phyloP scores from a whole-genome alignment of 2,113 vertebrate genomes.

The Sceloporus undulatus region DNA sequence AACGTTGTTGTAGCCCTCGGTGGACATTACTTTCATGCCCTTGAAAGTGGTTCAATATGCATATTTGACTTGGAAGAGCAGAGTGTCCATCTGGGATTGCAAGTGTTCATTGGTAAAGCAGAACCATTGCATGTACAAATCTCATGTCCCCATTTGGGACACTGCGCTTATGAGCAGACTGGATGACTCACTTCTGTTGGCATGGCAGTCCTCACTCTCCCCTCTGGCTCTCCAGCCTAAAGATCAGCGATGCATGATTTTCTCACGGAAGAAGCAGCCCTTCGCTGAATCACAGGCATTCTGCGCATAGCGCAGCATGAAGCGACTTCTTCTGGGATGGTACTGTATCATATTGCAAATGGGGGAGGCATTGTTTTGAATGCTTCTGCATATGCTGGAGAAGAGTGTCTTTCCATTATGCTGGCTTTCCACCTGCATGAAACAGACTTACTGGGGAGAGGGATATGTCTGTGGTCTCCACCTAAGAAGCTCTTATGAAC shows the following conservation, averaged over 20 bases:
- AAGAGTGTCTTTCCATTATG: background rate
- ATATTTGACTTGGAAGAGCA: background rate
- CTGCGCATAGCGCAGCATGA: no score
- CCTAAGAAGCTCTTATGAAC: background rate
- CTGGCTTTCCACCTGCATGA: background rate
- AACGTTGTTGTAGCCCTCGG: no score
- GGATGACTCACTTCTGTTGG: background rate
- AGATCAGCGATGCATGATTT: background rate
- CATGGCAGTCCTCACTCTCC: background rate
- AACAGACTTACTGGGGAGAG: background rate
- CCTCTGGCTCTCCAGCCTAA: background rate
- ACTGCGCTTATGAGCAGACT: background rate
- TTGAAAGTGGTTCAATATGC: background rate
- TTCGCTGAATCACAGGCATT: background rate
- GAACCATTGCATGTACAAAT: background rate
- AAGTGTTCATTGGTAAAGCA: background rate
- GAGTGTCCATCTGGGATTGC: background rate
- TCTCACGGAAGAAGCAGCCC: background rate
- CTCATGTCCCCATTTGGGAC: no score
- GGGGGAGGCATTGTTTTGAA: background rate
- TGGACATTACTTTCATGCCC: background rate
- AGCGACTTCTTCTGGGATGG: no score
- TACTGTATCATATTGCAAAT: no score
- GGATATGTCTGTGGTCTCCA: background rate
- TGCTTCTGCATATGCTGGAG: background rate